These are phyloP conservation scores for Pogonocherus hispidulus DNA, from an alignment of 2,888 invertebrate genomes.

Conservation along the genomic window DNA sequence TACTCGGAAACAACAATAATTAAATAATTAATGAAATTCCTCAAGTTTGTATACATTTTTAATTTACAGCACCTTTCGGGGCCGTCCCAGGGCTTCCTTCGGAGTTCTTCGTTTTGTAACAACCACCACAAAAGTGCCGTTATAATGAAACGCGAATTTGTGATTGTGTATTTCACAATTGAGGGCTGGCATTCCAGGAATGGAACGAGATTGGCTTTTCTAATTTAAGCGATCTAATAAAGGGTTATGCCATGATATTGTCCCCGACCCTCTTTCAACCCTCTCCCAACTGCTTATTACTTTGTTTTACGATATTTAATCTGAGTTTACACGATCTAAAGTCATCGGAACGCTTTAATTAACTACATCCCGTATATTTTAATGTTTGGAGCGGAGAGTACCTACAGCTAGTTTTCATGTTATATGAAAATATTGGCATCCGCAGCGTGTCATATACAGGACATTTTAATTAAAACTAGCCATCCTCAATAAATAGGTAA, in stretches of 20 bases:
- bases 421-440: no score
- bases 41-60: conserved; percentile 64
- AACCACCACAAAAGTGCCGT: conserved; percentile 58
- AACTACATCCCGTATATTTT: conserved; percentile 54
- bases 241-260: conserved; percentile 62
- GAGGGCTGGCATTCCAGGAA: conserved; percentile 62
- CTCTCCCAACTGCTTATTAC: conserved; percentile 62
- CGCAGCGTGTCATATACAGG: no score
- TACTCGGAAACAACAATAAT: conserved; percentile 64
- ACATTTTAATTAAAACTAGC: no score
- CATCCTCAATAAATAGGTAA: no score
- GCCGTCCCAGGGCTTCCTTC: conserved; percentile 47
- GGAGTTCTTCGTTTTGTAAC: conserved; percentile 49
- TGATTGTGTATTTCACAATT: conserved; percentile 65
- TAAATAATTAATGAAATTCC: conserved; percentile 67
- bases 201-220: conserved; percentile 66
- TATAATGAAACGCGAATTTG: conserved; percentile 61
- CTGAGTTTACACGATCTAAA: conserved; percentile 60
- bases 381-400: conserved; percentile 19
- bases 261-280: conserved; percentile 53
- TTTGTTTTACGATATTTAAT: conserved; percentile 65
- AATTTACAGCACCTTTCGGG: conserved; percentile 64
- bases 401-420: no score
- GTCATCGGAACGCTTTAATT: conserved; percentile 63
- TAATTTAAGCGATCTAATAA: conserved; percentile 66